A percentile compares a stretch with the other conserved stretches of the same genome.
phyloP scores from a whole-genome alignment of 2,888 invertebrate species.

The Cantharis lateralis region DNA sequence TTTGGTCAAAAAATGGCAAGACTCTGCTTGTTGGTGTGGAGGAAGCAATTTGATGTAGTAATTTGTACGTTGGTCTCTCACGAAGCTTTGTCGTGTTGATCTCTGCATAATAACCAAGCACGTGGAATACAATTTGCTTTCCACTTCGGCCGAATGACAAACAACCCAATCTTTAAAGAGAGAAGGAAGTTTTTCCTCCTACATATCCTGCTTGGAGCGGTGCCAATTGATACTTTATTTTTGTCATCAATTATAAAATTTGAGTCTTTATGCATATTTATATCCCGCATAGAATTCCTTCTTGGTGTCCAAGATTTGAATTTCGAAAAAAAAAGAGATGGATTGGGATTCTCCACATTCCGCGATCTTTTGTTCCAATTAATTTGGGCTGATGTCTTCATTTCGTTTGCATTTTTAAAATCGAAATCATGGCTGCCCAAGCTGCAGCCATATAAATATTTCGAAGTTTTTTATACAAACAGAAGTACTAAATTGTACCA shows the following conservation, averaged over 20 bases:
- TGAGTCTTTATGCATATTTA: neutral
- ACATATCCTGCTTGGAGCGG: neutral
- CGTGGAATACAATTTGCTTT: constrained; percentile 2
- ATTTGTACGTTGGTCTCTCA: neutral
- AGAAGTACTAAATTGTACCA: constrained; percentile 33
- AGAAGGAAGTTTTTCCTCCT: neutral
- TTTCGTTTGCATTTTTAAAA: neutral
- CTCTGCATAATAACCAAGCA: constrained; percentile 1
- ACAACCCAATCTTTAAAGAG: neutral
- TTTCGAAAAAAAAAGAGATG: neutral
- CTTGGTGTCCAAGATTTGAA: neutral
- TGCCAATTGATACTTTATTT: neutral
- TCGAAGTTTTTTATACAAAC: constrained; percentile 14
- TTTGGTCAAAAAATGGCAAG: neutral
- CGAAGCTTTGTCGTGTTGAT: neutral
- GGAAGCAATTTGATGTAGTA: neutral
- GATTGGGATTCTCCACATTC: neutral
- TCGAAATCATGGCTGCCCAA: neutral
- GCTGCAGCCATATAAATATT: neutral
- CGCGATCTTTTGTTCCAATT: neutral
- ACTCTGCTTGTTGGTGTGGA: neutral
- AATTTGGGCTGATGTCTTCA: neutral
- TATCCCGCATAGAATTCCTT: neutral
- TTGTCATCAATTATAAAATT: neutral
- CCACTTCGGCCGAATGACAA: neutral